These are phyloP conservation scores for Pygathrix nemaeus DNA, from an alignment of 2,113 vertebrate species.

Conservation along the genomic window DNA sequence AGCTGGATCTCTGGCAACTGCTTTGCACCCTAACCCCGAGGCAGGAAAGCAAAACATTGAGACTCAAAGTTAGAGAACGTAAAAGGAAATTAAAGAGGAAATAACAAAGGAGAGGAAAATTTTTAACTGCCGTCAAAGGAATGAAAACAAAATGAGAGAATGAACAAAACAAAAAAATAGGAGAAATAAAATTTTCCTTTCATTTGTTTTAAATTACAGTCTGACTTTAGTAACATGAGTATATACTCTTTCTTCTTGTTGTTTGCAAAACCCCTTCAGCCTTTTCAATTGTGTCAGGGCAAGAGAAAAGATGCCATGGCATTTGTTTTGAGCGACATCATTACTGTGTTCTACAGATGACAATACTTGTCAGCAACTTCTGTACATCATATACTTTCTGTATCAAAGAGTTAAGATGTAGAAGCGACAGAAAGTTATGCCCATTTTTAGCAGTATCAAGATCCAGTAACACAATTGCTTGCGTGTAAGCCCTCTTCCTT, in stretches of 20 bases:
- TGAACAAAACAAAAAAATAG: not conserved
- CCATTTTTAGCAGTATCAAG: not conserved
- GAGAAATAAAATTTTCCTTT: slow-evolving; percentile 1
- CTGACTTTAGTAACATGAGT: not conserved
- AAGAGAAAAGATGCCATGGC: not conserved
- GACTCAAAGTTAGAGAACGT: not conserved
- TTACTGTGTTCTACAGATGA: not conserved
- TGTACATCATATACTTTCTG: not conserved
- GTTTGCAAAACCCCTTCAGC: not conserved
- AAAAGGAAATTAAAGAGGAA: slow-evolving; percentile 52
- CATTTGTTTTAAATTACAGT: slow-evolving; percentile 23
- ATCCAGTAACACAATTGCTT: not conserved
- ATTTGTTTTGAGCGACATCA: not conserved
- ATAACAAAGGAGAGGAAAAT: slow-evolving; percentile 1
- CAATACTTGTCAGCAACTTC: not conserved
- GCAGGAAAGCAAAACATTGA: not conserved
- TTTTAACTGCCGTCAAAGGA: not conserved
- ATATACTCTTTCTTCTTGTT: not conserved
- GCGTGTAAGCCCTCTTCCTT: not conserved
- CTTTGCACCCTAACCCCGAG: not conserved
- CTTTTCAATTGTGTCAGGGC: not conserved
- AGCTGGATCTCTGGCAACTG: not conserved
- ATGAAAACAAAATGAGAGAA: slow-evolving; percentile 14
- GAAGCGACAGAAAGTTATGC: not conserved
- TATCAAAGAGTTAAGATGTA: not conserved